Conservation (phyloP, 2,797 vertebrate genomes). For the Pseudochromis fuscus region DNA sequence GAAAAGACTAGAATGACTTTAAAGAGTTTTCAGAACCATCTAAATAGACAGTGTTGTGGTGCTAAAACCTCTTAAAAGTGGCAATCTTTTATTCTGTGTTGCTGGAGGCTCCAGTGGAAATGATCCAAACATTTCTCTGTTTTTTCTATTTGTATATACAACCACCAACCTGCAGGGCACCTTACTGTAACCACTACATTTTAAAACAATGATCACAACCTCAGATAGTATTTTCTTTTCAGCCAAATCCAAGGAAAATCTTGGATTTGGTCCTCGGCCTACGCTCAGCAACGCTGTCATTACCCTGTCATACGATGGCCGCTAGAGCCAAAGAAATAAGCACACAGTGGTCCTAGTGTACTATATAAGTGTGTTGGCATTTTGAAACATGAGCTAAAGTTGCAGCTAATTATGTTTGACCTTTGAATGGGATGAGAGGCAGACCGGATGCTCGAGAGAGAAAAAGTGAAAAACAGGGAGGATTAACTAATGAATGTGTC, state of each 20-base stretch:
- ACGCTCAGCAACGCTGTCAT: constrained; percentile 58
- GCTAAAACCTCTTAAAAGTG: too few species aligned
- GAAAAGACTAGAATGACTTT: constrained; percentile 21
- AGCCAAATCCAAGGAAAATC: constrained; percentile 30
- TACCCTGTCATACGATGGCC: constrained; percentile 58
- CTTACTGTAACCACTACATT: not conserved
- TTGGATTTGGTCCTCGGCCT: constrained; percentile 34
- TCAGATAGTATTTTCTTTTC: constrained; percentile 16
- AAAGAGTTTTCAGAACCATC: constrained; percentile 1
- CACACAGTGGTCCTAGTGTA: constrained; percentile 40
- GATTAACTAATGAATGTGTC: constrained; percentile 34
- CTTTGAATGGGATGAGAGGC: constrained; percentile 50
- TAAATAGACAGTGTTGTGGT: constrained; percentile 1
- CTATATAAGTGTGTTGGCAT: constrained; percentile 40
- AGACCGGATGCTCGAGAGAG: constrained; percentile 61
- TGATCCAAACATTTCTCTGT: not conserved
- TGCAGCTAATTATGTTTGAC: constrained; percentile 66
- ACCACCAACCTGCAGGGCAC: not conserved
- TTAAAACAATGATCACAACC: constrained; percentile 23
- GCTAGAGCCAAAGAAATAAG: constrained; percentile 44
- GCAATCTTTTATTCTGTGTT: too few species aligned
- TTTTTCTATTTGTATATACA: constrained; percentile 1
- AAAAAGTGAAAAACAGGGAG: constrained; percentile 39
- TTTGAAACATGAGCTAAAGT: constrained; percentile 66
- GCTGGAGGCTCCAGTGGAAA: too few species aligned